Percentiles rank a stretch among this genome's conserved stretches.
Conservation (phyloP, 2,113 vertebrate species). For the Pachypanchax playfairii region DNA sequence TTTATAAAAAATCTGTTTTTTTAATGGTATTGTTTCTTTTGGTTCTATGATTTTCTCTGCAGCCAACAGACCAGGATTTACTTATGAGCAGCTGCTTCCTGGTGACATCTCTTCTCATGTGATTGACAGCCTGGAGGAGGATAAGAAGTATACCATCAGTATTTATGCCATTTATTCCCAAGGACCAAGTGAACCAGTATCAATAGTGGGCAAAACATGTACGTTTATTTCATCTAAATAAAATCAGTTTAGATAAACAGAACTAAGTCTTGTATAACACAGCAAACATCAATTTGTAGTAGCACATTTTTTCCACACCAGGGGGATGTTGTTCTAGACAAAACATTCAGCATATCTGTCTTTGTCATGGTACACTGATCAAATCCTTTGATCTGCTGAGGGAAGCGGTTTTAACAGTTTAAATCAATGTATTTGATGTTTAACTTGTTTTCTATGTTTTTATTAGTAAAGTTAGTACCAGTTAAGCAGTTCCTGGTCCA, state of each 20-base stretch:
- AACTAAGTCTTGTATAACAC: not conserved
- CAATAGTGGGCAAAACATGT: slow-evolving; percentile 84
- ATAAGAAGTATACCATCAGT: slow-evolving; percentile 84
- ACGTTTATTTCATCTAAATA: slow-evolving; percentile 45
- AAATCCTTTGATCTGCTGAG: too few species aligned
- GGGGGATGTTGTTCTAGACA: slow-evolving; percentile 35
- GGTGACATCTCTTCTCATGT: slow-evolving; percentile 82
- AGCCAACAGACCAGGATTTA: slow-evolving; percentile 81
- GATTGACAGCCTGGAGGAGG: slow-evolving; percentile 86
- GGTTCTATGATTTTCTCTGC: slow-evolving; percentile 16
- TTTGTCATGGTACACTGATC: not conserved
- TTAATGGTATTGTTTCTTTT: not conserved
- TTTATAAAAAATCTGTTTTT: not conserved
- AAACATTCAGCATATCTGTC: not conserved
- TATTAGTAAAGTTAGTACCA: slow-evolving; percentile 84
- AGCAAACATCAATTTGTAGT: slow-evolving; percentile 32
- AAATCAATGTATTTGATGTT: too few species aligned
- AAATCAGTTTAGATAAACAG: not conserved
- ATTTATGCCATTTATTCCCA: slow-evolving; percentile 82
- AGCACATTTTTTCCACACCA: slow-evolving; percentile 35
- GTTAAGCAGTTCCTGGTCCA: slow-evolving; percentile 83
- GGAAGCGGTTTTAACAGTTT: too few species aligned
- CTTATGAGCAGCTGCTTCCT: slow-evolving; percentile 80
- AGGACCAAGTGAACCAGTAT: slow-evolving; percentile 81
- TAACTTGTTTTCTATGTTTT: slow-evolving; percentile 13